Evolutionary conservation across 2,888 invertebrate genomes (phyloP), one percentile per base, ranked within the genome.

Genomic region (Melieria crassipennis): DNA sequence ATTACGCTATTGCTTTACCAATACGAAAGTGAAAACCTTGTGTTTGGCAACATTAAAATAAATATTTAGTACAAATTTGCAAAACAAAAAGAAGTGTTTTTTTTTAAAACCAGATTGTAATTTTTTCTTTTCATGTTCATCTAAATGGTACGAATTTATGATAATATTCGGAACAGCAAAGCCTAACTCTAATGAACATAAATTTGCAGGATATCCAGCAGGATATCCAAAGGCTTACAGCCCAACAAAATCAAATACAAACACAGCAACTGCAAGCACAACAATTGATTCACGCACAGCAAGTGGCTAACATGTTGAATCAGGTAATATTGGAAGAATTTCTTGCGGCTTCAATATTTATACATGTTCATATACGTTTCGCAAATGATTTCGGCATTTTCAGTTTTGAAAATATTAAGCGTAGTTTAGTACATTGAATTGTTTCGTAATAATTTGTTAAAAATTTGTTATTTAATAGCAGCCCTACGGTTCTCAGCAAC

Each of bases 131-230:
- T 50, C 50, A 30, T 7, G 50, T 50, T 50, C 50, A 30, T 30
- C 30, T 30, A 30, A 30, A 30, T 30, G 30, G 30, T 30, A 30
- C 30, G 30, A 30, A 30, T 30, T 30, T 1, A 30, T 30, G 30
- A 30, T 30, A 30, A 30, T 30, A 30, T 30, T 30, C 30, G 30
- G 30, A 11, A 55, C 87, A 89, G 84, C 88, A 89, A 83, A 87
- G 86, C 81, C 85, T 87, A 80, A 86, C 85, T 78, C 81, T 85
- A 75, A 95, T 97, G 92, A 97, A 97, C 89, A 92, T 91, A 88
- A 97, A 94, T 89, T 91, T 98, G 83, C 93, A 94, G 85, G 97
- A 97, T 88, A 93, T 98, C 83, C 97, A 97, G 88, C 93, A 93
- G 77, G 97, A 98, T 88, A 96, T 98, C 84, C 94, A 96, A 87